These are phyloP conservation scores for Colius striatus DNA, from an alignment of 2,113 vertebrate genomes.

Conservation along the genomic window DNA sequence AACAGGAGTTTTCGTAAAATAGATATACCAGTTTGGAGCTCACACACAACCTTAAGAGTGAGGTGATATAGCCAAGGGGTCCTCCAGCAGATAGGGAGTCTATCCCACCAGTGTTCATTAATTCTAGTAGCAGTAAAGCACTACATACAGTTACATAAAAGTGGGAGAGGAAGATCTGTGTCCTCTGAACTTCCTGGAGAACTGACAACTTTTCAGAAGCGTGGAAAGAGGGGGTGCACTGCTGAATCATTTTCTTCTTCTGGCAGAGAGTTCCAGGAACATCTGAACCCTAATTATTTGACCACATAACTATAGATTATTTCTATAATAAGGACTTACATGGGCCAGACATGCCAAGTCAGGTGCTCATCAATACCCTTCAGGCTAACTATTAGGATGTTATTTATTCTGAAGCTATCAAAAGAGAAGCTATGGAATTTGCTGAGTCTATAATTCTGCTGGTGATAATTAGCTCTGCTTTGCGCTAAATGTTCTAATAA, in stretches of 20 bases:
- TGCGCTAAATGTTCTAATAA: neutral
- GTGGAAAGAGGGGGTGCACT: neutral
- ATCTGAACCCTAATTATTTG: conserved; percentile 6
- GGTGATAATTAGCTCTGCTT: conserved; percentile 19
- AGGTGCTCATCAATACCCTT: neutral
- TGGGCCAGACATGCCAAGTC: neutral
- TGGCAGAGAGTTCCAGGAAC: neutral
- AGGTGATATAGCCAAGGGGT: neutral
- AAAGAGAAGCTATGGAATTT: conserved; percentile 6
- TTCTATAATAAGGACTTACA: neutral
- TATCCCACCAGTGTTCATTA: neutral
- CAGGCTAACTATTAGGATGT: neutral
- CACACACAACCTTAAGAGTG: neutral
- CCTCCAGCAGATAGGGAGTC: neutral
- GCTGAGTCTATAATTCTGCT: neutral
- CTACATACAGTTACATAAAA: neutral
- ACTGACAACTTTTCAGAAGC: neutral
- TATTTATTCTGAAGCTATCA: conserved; percentile 11
- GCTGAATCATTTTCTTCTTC: neutral
- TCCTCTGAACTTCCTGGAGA: neutral
- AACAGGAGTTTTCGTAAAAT: neutral
- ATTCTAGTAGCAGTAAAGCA: neutral
- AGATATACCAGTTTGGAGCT: neutral
- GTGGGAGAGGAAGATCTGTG: neutral
- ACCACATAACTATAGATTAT: neutral